A percentile compares a stretch with the other conserved stretches of the same genome.
Evolutionary conservation across 2,797 vertebrate species (phyloP).

Genomic region (Malacoctenus gilli): DNA sequence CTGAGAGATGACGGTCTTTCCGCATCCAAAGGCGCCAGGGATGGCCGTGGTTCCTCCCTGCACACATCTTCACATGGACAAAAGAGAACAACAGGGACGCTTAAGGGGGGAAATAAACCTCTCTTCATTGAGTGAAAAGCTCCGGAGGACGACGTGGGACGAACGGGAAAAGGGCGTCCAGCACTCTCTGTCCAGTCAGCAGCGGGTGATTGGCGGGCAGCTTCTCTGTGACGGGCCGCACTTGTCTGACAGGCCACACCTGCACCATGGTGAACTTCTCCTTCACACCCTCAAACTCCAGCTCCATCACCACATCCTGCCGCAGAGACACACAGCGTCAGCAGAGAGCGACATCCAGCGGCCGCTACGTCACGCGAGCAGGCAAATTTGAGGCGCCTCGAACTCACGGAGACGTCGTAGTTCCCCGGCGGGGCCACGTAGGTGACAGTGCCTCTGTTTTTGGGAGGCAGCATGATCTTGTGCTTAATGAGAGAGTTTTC

Average conservation of each 20-base stretch:
- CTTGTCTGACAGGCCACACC: conserved; percentile 96
- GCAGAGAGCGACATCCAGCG: not conserved
- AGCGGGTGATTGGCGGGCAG: conserved; percentile 93
- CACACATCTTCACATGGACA: conserved; percentile 85
- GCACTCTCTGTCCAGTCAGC: conserved; percentile 76
- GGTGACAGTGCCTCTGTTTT: conserved; percentile 92
- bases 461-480: conserved; percentile 96
- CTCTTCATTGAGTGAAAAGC: not conserved
- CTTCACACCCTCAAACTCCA: conserved; percentile 95
- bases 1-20: conserved; percentile 98
- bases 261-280: conserved; percentile 98
- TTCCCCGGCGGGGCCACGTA: conserved; percentile 92
- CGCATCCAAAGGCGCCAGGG: conserved; percentile 96
- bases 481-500: conserved; percentile 98
- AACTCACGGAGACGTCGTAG: conserved; percentile 91
- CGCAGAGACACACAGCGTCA: conserved; percentile 17
- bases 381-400: conserved; percentile 43
- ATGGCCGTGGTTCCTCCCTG: conserved; percentile 98
- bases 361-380: too few relatives aligned
- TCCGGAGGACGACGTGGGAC: conserved; percentile 41
- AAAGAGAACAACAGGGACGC: conserved; percentile 13
- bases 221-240: conserved; percentile 96
- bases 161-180: conserved; percentile 92
- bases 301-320: conserved; percentile 95
- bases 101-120: too few relatives aligned